These are phyloP conservation scores for Drosophila dunni DNA, from an alignment of 1,140 invertebrate genomes.

Conservation along the genomic window DNA sequence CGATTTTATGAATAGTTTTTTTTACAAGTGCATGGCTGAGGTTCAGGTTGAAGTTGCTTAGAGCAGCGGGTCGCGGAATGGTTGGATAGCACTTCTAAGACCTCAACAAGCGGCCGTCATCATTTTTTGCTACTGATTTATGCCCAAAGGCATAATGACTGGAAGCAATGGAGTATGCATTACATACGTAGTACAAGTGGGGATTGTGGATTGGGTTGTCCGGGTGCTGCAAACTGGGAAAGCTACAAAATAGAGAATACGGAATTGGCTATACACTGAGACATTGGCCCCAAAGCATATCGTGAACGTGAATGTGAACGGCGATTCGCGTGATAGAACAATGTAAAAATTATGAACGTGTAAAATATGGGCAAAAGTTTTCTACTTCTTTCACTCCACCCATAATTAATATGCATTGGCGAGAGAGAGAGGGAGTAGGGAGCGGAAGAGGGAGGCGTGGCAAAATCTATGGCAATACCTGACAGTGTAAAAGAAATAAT, in stretches of 20 bases:
- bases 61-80: not conserved
- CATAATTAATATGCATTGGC: slow-evolving; percentile 72
- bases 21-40: not conserved
- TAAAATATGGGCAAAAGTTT: slow-evolving; percentile 71
- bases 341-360: slow-evolving; percentile 79
- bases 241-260: slow-evolving; percentile 18
- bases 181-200: slow-evolving; percentile 43
- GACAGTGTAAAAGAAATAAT: slow-evolving; percentile 58
- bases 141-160: slow-evolving; percentile 72
- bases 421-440: not conserved
- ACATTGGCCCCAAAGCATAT: slow-evolving; percentile 46
- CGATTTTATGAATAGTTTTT: too few species aligned
- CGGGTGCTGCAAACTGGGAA: slow-evolving; percentile 11
- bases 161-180: slow-evolving; percentile 78
- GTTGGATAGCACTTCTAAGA: slow-evolving; percentile 38
- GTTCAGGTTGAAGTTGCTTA: slow-evolving; percentile 6
- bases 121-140: slow-evolving; percentile 73
- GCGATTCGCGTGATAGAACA: slow-evolving; percentile 80
- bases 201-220: slow-evolving; percentile 13
- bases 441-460: slow-evolving; percentile 7
- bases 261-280: slow-evolving; percentile 22
- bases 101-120: slow-evolving; percentile 40
- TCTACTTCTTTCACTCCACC: slow-evolving; percentile 12
- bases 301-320: slow-evolving; percentile 48
- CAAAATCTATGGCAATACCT: slow-evolving; percentile 51